These are phyloP conservation scores for Dynastes hyllus DNA, from an alignment of 2,888 invertebrate genomes.

Conservation along the genomic window DNA sequence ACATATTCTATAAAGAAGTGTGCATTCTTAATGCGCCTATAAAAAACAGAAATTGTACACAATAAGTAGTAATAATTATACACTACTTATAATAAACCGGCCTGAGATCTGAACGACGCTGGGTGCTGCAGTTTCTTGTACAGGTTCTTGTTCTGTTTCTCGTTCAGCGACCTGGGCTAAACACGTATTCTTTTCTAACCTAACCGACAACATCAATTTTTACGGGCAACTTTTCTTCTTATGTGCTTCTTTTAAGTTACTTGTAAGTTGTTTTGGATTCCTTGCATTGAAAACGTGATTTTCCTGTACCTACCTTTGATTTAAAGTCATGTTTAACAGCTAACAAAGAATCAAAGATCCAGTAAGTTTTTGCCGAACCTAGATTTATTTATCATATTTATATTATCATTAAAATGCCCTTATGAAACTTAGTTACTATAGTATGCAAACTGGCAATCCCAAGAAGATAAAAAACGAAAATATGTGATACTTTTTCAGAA, in stretches of 20 bases:
- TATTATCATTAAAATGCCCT: too few species aligned
- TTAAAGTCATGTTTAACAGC: neutral
- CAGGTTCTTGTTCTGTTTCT: constrained; percentile 47
- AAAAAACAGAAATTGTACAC: neutral
- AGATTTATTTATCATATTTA: too few species aligned
- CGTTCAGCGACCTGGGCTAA: constrained; percentile 47
- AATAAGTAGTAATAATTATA: constrained; percentile 41
- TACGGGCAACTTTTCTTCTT: constrained; percentile 42
- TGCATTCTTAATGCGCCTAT: constrained; percentile 19
- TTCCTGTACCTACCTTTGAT: constrained; percentile 1
- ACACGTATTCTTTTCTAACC: constrained; percentile 47
- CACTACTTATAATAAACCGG: constrained; percentile 38
- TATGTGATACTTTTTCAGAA: too few species aligned
- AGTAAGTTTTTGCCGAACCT: too few species aligned
- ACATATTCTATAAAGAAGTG: neutral
- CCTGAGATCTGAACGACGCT: constrained; percentile 33
- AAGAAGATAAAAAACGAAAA: too few species aligned
- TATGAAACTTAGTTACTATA: too few species aligned
- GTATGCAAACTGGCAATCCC: too few species aligned
- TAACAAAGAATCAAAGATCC: too few species aligned
- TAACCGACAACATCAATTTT: constrained; percentile 46
- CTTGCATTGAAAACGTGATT: neutral
- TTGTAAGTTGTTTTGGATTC: constrained; percentile 29
- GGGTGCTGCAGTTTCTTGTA: constrained; percentile 46
- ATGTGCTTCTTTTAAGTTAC: constrained; percentile 22